phyloP scores from a whole-genome alignment of 2,888 invertebrate genomes.

The Scrobipalpa costella region DNA sequence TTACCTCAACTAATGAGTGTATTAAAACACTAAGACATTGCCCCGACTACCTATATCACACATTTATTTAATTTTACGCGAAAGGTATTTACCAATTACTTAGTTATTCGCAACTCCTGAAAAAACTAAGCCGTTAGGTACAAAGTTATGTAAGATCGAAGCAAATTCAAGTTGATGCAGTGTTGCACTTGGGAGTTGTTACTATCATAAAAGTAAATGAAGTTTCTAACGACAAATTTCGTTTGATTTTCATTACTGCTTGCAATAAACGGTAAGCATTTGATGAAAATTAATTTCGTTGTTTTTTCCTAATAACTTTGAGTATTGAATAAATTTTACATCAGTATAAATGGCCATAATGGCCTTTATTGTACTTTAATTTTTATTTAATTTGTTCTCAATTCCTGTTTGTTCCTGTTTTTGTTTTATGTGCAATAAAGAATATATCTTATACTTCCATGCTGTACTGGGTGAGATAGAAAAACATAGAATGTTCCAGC shows the following conservation, averaged over 20 bases:
- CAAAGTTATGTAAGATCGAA: slow-evolving; percentile 6
- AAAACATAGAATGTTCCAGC: too few relatives aligned
- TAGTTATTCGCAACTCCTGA: background rate
- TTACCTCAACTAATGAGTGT: background rate
- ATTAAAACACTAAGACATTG: background rate
- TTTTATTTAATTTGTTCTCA: too few relatives aligned
- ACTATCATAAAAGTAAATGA: background rate
- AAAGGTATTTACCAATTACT: background rate
- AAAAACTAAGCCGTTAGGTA: background rate
- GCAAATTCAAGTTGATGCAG: slow-evolving; percentile 4
- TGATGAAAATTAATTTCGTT: too few relatives aligned
- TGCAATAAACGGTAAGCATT: background rate
- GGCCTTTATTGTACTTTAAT: too few relatives aligned
- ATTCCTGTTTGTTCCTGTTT: too few relatives aligned
- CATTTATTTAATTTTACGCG: background rate
- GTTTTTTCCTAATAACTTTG: too few relatives aligned
- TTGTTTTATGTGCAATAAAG: too few relatives aligned
- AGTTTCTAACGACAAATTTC: background rate
- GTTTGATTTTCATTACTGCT: background rate
- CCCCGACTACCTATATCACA: background rate
- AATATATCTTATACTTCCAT: too few relatives aligned
- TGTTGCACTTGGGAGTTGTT: background rate
- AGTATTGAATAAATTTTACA: too few relatives aligned
- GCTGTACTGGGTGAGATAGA: too few relatives aligned
- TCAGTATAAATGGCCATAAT: too few relatives aligned